Percentiles rank a stretch among this genome's conserved stretches.
These are phyloP conservation scores for Propithecus perrieri DNA, from an alignment of 2,797 vertebrate species.

Conservation along the genomic window DNA sequence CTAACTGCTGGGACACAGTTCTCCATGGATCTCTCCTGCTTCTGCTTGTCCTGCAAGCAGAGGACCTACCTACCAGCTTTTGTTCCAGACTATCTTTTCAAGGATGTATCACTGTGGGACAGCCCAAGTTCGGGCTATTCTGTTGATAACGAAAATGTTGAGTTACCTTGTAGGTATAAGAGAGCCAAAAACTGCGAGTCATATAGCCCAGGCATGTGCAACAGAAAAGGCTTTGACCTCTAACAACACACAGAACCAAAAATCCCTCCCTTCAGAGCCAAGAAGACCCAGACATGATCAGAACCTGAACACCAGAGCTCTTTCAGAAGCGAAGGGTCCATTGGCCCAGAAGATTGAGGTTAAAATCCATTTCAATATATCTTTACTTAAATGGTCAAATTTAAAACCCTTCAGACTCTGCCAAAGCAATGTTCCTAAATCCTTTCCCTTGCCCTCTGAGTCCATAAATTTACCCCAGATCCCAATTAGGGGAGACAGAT, in stretches of 20 bases:
- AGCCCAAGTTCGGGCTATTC: background rate
- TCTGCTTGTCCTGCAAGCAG: background rate
- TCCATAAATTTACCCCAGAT: background rate
- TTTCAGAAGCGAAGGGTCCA: background rate
- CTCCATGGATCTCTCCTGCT: background rate
- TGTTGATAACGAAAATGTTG: background rate
- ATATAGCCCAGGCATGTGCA: background rate
- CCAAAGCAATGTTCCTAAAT: background rate
- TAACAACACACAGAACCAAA: background rate
- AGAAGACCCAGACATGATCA: background rate
- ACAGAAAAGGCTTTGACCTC: background rate
- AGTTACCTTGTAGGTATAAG: background rate
- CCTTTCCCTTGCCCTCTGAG: background rate
- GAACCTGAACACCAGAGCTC: background rate
- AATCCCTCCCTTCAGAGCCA: background rate
- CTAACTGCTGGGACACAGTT: background rate
- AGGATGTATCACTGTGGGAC: background rate
- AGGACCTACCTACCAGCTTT: background rate
- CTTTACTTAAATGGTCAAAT: too few relatives aligned
- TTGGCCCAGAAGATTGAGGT: background rate
- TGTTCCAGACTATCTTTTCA: background rate
- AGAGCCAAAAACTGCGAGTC: background rate
- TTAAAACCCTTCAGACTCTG: too few relatives aligned
- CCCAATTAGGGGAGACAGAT: background rate
- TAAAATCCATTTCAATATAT: too few relatives aligned